Base-by-base conservation (phyloP, 1,140 invertebrate genomes). In the Brachionus rotundiformis region DNA sequence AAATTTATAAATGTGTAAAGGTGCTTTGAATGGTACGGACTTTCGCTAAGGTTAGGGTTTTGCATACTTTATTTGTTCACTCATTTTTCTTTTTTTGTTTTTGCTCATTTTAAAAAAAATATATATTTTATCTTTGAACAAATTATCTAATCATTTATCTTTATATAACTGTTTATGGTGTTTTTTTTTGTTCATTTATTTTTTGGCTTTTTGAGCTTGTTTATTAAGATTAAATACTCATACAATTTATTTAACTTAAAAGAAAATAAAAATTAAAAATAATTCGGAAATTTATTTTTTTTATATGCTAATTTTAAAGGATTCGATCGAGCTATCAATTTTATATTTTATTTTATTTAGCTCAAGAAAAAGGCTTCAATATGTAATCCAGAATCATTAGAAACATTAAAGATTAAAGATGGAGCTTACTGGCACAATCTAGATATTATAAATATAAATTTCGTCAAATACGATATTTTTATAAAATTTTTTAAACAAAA, bases 161-260 rank as follows among this genome's bases (percentile, higher is more conserved):
- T 54, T n/a, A n/a, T n/a, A n/a, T 54, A 54, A 16, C 47, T 54
- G 47, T 54, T 54, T 54, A 54, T 54, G 47, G 47, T 54, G 47
- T 54, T 19, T 54, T 54, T 19, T 54, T 54, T 54, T 54, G 47
- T 54, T 54, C 47, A 54, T 54, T 54, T 54, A 54, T 54, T 54
- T 54, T 54, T 54, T n/a, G 10, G 47, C 47, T 54, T 54, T 54
- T 54, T 54, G 47, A 54, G 47, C 47, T 54, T 54, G 47, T 54
- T 54, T 54, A 54, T 54, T 54, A 54, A 54, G 47, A 19, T 54
- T 54, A 54, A 54, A 54, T 54, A 54, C 47, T 54, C 47, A 54
- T 54, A 19, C 6, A 54, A 41, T 54, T 54, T 54, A 54, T 54
- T 54, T 54, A 54, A 54, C 5, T 54, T 54, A 25, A 54, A 54